phyloP scores from a whole-genome alignment of 2,888 invertebrate genomes.

The Drosophila infuscata region DNA sequence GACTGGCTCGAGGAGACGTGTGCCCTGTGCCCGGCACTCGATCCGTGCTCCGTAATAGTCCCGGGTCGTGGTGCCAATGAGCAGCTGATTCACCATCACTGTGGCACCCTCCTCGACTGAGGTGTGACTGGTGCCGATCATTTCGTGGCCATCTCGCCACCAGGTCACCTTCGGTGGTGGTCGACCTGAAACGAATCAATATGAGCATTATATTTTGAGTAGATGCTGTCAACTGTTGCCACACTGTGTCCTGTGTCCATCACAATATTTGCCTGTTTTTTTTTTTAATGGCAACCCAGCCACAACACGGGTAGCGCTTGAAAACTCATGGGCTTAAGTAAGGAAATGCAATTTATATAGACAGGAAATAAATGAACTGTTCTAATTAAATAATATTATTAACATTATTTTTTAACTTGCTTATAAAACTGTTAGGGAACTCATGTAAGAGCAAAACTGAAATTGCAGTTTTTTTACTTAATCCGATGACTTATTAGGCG shows the following conservation, averaged over 20 bases:
- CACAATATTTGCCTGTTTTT: neutral
- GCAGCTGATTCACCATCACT: slow-evolving; percentile 90
- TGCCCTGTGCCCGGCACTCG: slow-evolving; percentile 92
- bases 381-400: neutral
- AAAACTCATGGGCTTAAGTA: neutral
- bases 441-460: neutral
- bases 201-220: slow-evolving; percentile 3
- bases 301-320: neutral
- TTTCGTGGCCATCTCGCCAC: slow-evolving; percentile 91
- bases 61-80: slow-evolving; percentile 90
- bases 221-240: neutral
- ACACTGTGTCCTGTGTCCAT: neutral
- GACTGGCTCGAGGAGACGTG: slow-evolving; percentile 89
- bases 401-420: neutral
- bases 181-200: slow-evolving; percentile 87
- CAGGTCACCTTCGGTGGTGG: slow-evolving; percentile 93
- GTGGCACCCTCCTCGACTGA: slow-evolving; percentile 87
- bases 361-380: neutral
- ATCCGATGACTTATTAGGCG: neutral
- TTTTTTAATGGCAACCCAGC: neutral
- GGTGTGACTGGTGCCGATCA: slow-evolving; percentile 90
- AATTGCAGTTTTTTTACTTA: neutral
- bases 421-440: neutral
- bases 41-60: slow-evolving; percentile 90
- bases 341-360: neutral